Conservation (phyloP, 2,888 invertebrate species). For the Arge pagana region DNA sequence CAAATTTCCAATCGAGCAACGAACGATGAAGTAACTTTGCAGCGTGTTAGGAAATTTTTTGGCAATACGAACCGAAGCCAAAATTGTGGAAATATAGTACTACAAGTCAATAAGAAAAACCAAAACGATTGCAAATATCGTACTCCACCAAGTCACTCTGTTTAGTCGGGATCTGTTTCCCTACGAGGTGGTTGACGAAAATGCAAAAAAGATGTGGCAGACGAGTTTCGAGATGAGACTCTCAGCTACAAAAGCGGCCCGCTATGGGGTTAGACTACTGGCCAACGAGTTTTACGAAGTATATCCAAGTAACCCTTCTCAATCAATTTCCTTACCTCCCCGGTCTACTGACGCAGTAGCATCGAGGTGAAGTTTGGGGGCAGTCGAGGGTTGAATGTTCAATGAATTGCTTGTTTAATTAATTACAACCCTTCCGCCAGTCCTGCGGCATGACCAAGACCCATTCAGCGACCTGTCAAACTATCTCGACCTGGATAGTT, state of each 20-base stretch:
- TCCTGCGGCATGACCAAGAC: constrained; percentile 42
- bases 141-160: too few relatives aligned
- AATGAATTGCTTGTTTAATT: constrained; percentile 80
- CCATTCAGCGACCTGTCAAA: constrained; percentile 45
- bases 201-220: not conserved
- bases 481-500: constrained; percentile 11
- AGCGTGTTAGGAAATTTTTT: not conserved
- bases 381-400: constrained; percentile 58
- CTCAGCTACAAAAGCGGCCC: too few relatives aligned
- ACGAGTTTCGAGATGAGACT: too few relatives aligned
- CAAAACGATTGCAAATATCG: too few relatives aligned
- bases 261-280: too few relatives aligned
- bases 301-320: constrained; percentile 45
- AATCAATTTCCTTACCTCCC: constrained; percentile 55
- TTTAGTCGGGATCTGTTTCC: too few relatives aligned
- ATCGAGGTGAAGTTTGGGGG: constrained; percentile 43
- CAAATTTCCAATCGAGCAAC: not conserved
- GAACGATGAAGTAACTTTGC: not conserved
- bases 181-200: too few relatives aligned
- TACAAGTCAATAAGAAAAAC: too few relatives aligned
- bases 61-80: not conserved
- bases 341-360: constrained; percentile 46
- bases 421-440: constrained; percentile 63
- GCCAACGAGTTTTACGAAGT: constrained; percentile 19
- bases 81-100: too few relatives aligned